Base-by-base conservation (phyloP, 2,888 invertebrate species). In the Diaphora mendica region DNA sequence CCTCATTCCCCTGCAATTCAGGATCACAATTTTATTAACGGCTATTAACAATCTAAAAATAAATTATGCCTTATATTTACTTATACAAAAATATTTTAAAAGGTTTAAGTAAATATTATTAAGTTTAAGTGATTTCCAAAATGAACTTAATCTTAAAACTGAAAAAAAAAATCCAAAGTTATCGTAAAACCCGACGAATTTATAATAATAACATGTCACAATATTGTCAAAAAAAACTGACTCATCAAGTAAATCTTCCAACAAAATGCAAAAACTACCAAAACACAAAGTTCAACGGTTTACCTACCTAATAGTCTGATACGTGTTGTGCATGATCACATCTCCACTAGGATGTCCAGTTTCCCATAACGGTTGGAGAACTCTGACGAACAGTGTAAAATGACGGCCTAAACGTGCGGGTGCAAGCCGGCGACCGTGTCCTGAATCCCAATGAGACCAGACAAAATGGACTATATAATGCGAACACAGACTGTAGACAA, bases 391-490 rank as follows among this genome's bases (percentile, higher is more conserved):
- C 89, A 87, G 89, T 88, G 91, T 90, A 90, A 91, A 91, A 88
- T 89, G 88, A 89, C 87, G 88, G 85, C 82, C 83, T 79, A 84
- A 83, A 84, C 82, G 87, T 88, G 89, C 90, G 83, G 89, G 88
- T 91, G 91, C 92, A 88, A 81, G 83, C 87, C 79, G 75, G 51
- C 67, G 48, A 35, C 73, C 94, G 93, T 93, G 95, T 67, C 67
- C 71, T 84, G 95, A 86, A 94, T 95, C 91, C 87, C 91, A 95
- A 95, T 94, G 85, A 94, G 89, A 90, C 90, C 91, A 80, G 90
- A 80, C 89, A 83, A 87, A 85, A 87, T 87, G 87, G 90, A 89
- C 86, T 95, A 95, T 95, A 95, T 91, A 95, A 93, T 86, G 91
- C 91, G 90, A 78, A 80, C 79, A 74, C 85, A 83, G 85, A 76